phyloP scores from a whole-genome alignment of 2,113 vertebrate species.

The Cyrtonyx montezumae region DNA sequence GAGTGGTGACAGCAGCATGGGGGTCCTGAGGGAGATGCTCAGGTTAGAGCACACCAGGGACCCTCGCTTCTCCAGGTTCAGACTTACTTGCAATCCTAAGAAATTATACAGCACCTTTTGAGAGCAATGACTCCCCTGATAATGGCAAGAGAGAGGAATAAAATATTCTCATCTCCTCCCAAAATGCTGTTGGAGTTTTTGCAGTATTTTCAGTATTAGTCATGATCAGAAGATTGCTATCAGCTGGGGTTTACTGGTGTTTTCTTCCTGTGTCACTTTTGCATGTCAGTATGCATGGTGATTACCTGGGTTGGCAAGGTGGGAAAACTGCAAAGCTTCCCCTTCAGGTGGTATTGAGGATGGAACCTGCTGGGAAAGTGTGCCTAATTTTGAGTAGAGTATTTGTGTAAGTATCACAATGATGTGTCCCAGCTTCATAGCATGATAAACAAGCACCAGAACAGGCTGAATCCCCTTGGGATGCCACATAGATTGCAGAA shows the following conservation, averaged over 20 bases:
- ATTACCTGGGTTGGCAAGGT: background rate
- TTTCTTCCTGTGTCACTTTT: background rate
- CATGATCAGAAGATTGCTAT: background rate
- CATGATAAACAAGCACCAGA: background rate
- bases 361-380: background rate
- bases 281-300: background rate
- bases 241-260: accelerated
- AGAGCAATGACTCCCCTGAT: background rate
- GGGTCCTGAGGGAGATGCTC: background rate
- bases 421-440: background rate
- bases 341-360: background rate
- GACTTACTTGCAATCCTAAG: background rate
- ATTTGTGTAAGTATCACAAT: background rate
- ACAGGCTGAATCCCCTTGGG: background rate
- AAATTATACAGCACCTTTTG: background rate
- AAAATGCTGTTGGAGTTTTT: background rate
- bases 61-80: background rate
- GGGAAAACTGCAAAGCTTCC: background rate
- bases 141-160: background rate
- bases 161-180: background rate
- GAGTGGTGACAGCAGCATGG: background rate
- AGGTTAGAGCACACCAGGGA: accelerated
- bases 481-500: background rate
- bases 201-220: background rate
- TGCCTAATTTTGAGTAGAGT: background rate